phyloP scores from a whole-genome alignment of 2,113 vertebrate species.

The Trinectes maculatus region DNA sequence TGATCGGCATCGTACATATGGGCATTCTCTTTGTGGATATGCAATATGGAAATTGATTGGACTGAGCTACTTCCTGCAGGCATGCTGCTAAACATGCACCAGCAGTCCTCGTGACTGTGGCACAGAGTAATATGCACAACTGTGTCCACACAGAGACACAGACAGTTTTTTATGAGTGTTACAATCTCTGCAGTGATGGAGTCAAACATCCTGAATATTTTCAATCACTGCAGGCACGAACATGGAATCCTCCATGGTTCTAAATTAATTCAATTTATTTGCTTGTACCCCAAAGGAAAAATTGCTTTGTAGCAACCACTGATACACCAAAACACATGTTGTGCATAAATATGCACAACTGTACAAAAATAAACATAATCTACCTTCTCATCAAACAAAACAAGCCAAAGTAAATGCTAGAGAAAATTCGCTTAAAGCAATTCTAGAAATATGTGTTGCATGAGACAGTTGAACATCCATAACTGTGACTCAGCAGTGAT shows the following conservation, averaged over 20 bases:
- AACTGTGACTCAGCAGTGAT: constrained; percentile 11
- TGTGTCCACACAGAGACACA: neutral
- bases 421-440: no score
- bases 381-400: neutral
- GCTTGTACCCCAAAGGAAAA: neutral
- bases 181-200: no score
- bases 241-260: neutral
- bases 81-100: no score
- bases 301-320: neutral
- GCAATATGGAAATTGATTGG: no score
- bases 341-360: neutral
- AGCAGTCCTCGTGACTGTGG: no score
- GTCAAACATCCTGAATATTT: constrained; percentile 15
- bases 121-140: neutral
- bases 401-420: no score
- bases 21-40: no score
- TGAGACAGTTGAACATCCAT: neutral
- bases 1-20: no score
- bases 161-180: constrained; percentile 1
- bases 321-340: neutral
- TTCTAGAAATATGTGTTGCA: no score
- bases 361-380: constrained; percentile 10
- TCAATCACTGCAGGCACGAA: neutral
- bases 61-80: no score
- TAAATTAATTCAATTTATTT: neutral